Conservation (phyloP, 2,888 invertebrate species). For the Phengaris arion region DNA sequence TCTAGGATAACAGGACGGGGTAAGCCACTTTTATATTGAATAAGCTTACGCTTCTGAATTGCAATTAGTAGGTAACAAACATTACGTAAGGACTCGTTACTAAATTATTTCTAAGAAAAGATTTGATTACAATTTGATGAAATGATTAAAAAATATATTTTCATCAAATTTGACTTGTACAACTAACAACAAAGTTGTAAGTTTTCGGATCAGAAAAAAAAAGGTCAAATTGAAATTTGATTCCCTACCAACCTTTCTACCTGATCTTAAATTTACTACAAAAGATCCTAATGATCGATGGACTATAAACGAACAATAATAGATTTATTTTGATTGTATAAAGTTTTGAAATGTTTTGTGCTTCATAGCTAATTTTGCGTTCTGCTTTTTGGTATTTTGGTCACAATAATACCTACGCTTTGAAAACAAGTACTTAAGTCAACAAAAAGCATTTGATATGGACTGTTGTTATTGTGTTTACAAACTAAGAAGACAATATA, state of each 20-base stretch:
- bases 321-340: neutral
- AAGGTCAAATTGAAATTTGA: neutral
- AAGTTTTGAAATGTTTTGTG: neutral
- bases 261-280: neutral
- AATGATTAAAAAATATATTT: neutral
- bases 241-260: neutral
- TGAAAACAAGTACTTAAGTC: neutral
- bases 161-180: neutral
- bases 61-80: neutral
- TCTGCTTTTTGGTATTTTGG: neutral
- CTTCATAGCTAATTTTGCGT: neutral
- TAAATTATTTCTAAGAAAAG: neutral
- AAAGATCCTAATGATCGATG: constrained; percentile 6
- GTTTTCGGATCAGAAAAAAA: constrained; percentile 11
- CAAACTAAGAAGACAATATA: neutral
- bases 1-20: neutral
- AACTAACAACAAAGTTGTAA: neutral
- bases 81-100: neutral
- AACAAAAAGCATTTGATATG: neutral
- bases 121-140: too few species aligned
- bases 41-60: neutral
- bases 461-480: neutral
- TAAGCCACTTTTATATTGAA: neutral
- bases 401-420: neutral
- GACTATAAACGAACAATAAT: neutral